A percentile compares a stretch with the other conserved stretches of the same genome.
phyloP scores from a whole-genome alignment of 2,888 invertebrate genomes.

The Athalia circularis region DNA sequence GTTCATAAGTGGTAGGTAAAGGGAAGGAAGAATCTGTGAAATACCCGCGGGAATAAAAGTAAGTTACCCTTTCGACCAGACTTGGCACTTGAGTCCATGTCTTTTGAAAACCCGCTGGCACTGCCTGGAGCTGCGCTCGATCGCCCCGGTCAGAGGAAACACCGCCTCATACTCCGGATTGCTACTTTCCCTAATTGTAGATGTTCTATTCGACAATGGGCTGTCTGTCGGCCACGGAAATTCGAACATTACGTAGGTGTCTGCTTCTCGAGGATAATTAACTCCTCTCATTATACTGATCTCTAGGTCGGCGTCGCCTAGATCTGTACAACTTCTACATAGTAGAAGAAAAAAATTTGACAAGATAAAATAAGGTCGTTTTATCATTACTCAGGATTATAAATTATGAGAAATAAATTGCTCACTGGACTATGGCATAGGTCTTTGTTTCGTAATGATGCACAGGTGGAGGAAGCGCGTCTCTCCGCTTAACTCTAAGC shows the following conservation, averaged over 20 bases:
- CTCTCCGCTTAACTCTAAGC: conserved; percentile 83
- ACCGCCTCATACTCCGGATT: conserved; percentile 92
- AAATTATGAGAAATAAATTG: neutral
- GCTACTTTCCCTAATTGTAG: conserved; percentile 87
- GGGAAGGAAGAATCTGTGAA: neutral
- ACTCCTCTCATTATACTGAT: conserved; percentile 90
- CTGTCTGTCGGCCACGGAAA: conserved; percentile 93
- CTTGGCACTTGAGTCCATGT: conserved; percentile 92
- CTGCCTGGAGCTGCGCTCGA: conserved; percentile 86
- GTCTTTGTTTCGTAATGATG: conserved; percentile 95
- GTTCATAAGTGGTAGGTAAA: neutral
- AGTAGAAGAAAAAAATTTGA: conserved; percentile 29
- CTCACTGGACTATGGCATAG: conserved; percentile 92
- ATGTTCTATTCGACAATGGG: conserved; percentile 84
- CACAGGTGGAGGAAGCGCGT: conserved; percentile 82
- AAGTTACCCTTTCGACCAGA: conserved; percentile 92
- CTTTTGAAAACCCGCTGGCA: conserved; percentile 92
- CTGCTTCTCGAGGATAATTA: conserved; percentile 91
- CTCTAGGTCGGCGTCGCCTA: conserved; percentile 93
- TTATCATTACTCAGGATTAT: neutral
- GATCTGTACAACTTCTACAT: conserved; percentile 88
- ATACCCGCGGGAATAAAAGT: conserved; percentile 30
- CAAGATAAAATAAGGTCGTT: conserved; percentile 1
- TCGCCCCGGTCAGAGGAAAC: conserved; percentile 81
- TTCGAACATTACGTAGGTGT: conserved; percentile 95